Conservation (phyloP, 2,888 invertebrate genomes). For the Tupiocoris notatus region DNA sequence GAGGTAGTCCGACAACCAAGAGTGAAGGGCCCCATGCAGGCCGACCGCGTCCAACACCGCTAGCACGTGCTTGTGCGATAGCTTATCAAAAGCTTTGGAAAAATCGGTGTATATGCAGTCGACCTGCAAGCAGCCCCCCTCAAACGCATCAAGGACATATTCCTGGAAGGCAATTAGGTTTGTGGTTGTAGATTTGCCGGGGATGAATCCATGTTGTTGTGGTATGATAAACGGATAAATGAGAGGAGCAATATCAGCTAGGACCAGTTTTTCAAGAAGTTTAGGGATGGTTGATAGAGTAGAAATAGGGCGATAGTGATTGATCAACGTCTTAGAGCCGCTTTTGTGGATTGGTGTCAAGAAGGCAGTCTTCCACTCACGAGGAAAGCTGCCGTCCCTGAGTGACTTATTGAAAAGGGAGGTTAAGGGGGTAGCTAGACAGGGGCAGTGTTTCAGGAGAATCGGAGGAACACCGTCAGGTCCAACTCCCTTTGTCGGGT, state of each 20-base stretch:
- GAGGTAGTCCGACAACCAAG: conserved; percentile 1
- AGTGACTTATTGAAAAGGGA: not conserved
- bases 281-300: conserved; percentile 13
- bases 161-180: conserved; percentile 6
- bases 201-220: conserved; percentile 14
- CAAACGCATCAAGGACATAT: not conserved
- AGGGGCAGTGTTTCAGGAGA: not conserved
- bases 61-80: not conserved
- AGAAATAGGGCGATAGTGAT: conserved; percentile 15
- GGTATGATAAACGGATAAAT: not conserved
- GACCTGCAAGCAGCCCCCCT: not conserved
- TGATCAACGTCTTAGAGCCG: not conserved
- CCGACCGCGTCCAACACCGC: not conserved
- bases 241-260: not conserved
- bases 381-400: not conserved
- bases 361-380: not conserved
- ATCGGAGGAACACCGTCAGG: conserved; percentile 5
- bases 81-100: conserved; percentile 2
- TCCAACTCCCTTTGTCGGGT: not conserved
- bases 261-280: conserved; percentile 9
- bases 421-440: not conserved
- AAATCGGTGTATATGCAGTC: conserved; percentile 18
- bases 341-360: not conserved
- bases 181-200: conserved; percentile 8
- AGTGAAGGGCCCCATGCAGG: not conserved